These are phyloP conservation scores for Pogonocichla stellata DNA, from an alignment of 2,113 vertebrate genomes.

Conservation along the genomic window DNA sequence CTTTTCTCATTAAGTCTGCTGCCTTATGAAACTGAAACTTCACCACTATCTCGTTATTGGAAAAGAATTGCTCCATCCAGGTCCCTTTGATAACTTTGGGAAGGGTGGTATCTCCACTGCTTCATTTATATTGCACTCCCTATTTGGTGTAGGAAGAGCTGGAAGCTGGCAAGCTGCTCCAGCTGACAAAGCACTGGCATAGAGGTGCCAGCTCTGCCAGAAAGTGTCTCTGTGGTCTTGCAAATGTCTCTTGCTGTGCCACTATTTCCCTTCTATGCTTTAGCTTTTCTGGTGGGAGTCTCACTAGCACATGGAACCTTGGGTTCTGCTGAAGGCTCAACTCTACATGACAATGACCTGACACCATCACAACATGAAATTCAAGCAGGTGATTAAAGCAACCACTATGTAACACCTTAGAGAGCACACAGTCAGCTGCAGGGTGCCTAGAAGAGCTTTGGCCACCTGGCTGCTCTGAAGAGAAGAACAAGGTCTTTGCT, in stretches of 20 bases:
- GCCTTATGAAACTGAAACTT: neutral
- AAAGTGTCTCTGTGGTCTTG: neutral
- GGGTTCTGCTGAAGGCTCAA: neutral
- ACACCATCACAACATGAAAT: neutral
- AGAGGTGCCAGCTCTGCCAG: neutral
- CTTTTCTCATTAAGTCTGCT: neutral
- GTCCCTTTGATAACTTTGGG: neutral
- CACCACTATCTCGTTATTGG: neutral
- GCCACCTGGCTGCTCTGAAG: neutral
- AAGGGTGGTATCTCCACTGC: neutral
- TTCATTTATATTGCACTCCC: neutral
- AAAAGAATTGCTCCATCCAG: neutral
- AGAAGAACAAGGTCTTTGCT: neutral
- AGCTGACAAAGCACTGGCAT: neutral
- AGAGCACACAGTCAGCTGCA: neutral
- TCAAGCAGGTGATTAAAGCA: neutral
- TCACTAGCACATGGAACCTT: neutral
- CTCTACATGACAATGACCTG: neutral
- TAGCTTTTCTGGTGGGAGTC: neutral
- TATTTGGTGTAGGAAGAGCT: neutral
- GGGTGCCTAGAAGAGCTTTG: neutral
- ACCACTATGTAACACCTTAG: neutral
- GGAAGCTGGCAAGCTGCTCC: neutral
- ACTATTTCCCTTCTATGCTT: neutral
- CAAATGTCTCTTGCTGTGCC: neutral